Evolutionary conservation across 2,113 vertebrate genomes (phyloP), one percentile per base, ranked within the genome.

Genomic region (Megaleporinus macrocephalus): DNA sequence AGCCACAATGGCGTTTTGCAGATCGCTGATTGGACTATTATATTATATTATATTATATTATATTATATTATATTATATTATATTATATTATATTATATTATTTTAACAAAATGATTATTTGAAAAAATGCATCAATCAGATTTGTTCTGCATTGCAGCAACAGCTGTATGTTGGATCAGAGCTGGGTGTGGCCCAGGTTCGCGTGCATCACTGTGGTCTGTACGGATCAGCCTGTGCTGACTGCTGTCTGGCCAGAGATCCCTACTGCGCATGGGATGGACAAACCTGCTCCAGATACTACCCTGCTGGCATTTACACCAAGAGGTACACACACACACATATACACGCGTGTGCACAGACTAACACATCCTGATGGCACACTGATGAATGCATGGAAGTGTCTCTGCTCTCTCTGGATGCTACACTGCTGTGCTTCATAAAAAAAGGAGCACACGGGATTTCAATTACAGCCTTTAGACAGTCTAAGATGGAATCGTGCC

Each of bases 201-300:
- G 93, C 78, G 93, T 98, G 86, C 96, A 99, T 88, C 97, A 98
- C 87, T 99, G 98, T 68, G 94, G 96, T 86, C 93, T 97, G 90
- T 99, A 99, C 0, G 98, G 98, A 15, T 94, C 96, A 0, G 98
- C 97, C 62, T 99, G 98, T 14, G 95, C 97, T 0, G 97, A 99
- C 84, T 99, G 98, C 88, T 99, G 98, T 83, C 94, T 99, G 1
- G 97, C 98, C 2, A 92, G 98, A 84, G 98, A 99, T 81, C 98
- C 98, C 0, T 99, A 99, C 91, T 99, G 98, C 2, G 97, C 97
- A 72, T 99, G 98, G 98, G 98, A 99, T 12, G 98, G 98, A 0
- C 89, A 96, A 78, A 95, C 97, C 85, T 99, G 98, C 86, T 97
- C 98, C 65, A 93, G 96, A 3, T 99, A 95, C 84, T 97, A 93